Evolutionary conservation across 2,797 vertebrate genomes (phyloP).

Genomic region (Petrocephalus sullivani): DNA sequence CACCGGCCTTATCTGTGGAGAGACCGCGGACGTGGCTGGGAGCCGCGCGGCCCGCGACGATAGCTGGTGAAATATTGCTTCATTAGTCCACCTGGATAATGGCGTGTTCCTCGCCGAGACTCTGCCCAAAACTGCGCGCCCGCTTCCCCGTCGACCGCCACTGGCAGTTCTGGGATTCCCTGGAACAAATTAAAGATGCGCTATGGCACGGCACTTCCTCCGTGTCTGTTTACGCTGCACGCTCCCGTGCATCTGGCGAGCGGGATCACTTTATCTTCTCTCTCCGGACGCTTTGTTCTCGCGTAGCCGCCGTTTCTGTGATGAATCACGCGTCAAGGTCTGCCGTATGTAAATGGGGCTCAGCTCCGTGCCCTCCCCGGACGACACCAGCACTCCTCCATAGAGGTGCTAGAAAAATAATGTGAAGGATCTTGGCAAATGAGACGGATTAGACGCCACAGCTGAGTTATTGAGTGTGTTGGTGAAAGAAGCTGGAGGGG

Average conservation of each 20-base stretch:
- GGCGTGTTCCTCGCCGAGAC: background rate
- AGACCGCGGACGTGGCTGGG: constrained; percentile 29
- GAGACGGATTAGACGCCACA: background rate
- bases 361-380: background rate
- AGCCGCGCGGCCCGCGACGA: constrained; percentile 42
- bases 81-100: constrained; percentile 1
- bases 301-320: background rate
- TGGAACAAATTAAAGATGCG: background rate
- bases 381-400: background rate
- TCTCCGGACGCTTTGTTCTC: background rate
- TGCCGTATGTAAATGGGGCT: background rate
- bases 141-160: background rate
- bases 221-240: background rate
- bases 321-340: background rate
- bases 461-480: background rate
- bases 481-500: background rate
- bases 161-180: background rate
- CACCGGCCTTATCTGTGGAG: constrained; percentile 44
- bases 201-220: background rate
- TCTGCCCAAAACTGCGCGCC: background rate
- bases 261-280: background rate
- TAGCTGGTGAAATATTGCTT: constrained; percentile 25
- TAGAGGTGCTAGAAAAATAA: background rate
- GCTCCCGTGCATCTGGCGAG: background rate
- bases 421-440: background rate